Conservation (phyloP, 2,888 invertebrate species). For the Julus scanicus region DNA sequence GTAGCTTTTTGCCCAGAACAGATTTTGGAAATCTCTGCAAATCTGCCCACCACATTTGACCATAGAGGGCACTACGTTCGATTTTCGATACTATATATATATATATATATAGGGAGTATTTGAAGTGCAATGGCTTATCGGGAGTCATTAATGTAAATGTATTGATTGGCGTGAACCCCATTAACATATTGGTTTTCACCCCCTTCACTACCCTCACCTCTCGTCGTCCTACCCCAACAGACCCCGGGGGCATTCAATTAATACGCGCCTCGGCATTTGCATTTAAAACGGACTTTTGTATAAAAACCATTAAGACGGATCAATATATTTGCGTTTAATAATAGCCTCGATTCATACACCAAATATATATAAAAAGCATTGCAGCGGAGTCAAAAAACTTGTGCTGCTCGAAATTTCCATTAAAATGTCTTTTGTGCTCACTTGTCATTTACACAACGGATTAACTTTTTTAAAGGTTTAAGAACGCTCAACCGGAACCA, state of each 20-base stretch:
- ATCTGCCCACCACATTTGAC: too few relatives aligned
- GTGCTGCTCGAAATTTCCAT: not conserved
- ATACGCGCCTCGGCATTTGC: conserved; percentile 20
- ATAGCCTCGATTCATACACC: not conserved
- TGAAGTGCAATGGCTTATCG: too few relatives aligned
- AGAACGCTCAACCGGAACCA: not conserved
- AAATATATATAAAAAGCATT: too few relatives aligned
- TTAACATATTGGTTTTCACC: not conserved
- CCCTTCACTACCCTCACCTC: not conserved
- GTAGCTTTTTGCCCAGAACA: too few relatives aligned
- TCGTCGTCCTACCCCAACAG: not conserved
- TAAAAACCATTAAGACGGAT: conserved; percentile 27
- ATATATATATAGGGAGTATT: too few relatives aligned
- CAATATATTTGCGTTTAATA: conserved; percentile 1
- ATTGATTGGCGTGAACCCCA: not conserved
- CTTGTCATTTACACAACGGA: conserved; percentile 33
- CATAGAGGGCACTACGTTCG: too few relatives aligned
- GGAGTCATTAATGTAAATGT: conserved; percentile 1
- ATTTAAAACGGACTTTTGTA: conserved; percentile 18
- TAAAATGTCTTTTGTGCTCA: conserved; percentile 18
- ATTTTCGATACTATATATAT: too few relatives aligned
- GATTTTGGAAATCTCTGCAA: too few relatives aligned
- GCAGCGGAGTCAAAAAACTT: not conserved
- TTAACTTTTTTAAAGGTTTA: not conserved
- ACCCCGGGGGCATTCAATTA: conserved; percentile 22